phyloP scores from a whole-genome alignment of 2,113 vertebrate genomes.

The Chaenogobius annularis region DNA sequence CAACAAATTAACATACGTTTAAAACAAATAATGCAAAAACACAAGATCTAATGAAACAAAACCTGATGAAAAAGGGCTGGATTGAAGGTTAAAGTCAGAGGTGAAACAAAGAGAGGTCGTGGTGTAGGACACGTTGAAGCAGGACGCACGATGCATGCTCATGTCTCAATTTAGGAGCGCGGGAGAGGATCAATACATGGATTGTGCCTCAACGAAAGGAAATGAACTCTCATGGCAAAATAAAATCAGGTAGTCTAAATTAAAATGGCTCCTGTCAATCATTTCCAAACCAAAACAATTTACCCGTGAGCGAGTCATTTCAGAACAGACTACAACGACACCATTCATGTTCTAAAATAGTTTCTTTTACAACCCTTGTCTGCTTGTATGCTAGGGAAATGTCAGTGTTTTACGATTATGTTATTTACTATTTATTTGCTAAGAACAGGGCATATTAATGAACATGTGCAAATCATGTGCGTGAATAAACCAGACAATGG shows the following conservation, averaged over 20 bases:
- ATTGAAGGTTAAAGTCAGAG: conserved; percentile 2
- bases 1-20: neutral
- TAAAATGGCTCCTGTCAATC: neutral
- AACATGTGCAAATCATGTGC: too few relatives aligned
- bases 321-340: neutral
- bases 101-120: conserved; percentile 12
- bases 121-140: neutral
- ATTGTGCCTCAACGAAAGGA: neutral
- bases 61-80: neutral
- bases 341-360: neutral
- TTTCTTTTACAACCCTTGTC: too few relatives aligned
- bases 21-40: neutral
- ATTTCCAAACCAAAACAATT: neutral
- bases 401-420: too few relatives aligned
- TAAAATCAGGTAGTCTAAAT: neutral
- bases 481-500: too few relatives aligned
- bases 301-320: neutral
- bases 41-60: conserved; percentile 5
- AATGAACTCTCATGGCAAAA: neutral
- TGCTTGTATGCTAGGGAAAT: too few relatives aligned
- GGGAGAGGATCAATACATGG: neutral
- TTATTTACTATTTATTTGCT: too few relatives aligned
- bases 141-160: neutral
- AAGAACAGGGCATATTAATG: too few relatives aligned
- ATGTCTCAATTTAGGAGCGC: conserved; percentile 8